Evolutionary conservation across 2,797 vertebrate genomes (phyloP).

Genomic region (Sparidentex hasta): DNA sequence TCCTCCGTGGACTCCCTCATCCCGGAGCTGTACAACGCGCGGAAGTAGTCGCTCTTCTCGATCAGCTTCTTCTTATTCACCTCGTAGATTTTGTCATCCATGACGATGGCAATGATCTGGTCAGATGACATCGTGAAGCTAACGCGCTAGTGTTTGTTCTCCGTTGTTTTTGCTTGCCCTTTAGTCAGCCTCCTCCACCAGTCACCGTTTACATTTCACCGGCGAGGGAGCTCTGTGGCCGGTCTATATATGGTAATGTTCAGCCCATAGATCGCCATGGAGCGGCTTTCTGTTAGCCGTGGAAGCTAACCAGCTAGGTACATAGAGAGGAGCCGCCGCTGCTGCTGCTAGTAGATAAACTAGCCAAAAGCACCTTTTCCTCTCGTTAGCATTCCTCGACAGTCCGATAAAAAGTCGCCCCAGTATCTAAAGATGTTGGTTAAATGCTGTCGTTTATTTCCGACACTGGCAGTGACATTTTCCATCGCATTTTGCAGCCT

Average conservation of each 20-base stretch:
- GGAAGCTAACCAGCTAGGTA: slow-evolving; percentile 47
- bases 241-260: slow-evolving; percentile 88
- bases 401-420: background rate
- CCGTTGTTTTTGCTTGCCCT: slow-evolving; percentile 22
- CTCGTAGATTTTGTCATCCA: slow-evolving; percentile 91
- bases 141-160: background rate
- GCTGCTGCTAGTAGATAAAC: slow-evolving; percentile 26
- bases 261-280: slow-evolving; percentile 68
- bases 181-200: slow-evolving; percentile 41
- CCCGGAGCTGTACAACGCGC: slow-evolving; percentile 95
- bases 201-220: slow-evolving; percentile 77
- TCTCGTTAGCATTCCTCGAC: slow-evolving; percentile 37
- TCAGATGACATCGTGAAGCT: slow-evolving; percentile 85
- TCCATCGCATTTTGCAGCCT: background rate
- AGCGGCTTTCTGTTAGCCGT: slow-evolving; percentile 44
- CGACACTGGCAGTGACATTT: background rate
- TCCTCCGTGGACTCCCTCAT: slow-evolving; percentile 93
- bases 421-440: background rate
- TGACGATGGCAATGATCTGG: slow-evolving; percentile 89
- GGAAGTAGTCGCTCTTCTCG: slow-evolving; percentile 97
- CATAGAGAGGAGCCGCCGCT: background rate
- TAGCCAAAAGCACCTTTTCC: slow-evolving; percentile 29
- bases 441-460: background rate
- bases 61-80: slow-evolving; percentile 94
- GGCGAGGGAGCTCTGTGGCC: slow-evolving; percentile 66